A percentile compares a stretch with the other conserved stretches of the same genome.
Conservation (phyloP, 2,113 vertebrate genomes). For the Tursiops truncatus region DNA sequence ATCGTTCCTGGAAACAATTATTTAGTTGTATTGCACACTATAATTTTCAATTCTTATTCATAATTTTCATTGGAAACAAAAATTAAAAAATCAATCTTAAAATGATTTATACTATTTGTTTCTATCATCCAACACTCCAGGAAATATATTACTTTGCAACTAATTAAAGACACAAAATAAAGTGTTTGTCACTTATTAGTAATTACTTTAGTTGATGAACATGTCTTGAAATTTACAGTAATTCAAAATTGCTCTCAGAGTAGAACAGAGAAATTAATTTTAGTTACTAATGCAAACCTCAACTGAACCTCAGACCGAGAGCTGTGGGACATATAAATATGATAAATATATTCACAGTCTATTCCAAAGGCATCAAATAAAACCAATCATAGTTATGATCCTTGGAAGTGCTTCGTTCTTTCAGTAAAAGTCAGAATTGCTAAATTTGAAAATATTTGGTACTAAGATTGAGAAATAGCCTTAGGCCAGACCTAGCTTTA, state of each 20-base stretch:
- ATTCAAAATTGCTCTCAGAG: slow-evolving; percentile 43
- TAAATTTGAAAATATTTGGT: slow-evolving; percentile 23
- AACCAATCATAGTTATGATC: neutral
- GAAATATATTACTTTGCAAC: slow-evolving; percentile 46
- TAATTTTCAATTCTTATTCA: slow-evolving; percentile 22
- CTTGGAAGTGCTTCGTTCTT: neutral
- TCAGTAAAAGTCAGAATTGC: neutral
- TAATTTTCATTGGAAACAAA: neutral
- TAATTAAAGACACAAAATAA: slow-evolving; percentile 60
- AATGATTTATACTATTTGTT: slow-evolving; percentile 47
- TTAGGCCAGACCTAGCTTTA: neutral
- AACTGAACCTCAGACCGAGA: neutral
- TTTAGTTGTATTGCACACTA: neutral
- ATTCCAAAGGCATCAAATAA: slow-evolving; percentile 3
- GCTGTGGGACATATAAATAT: slow-evolving; percentile 1
- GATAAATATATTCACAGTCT: slow-evolving; percentile 37
- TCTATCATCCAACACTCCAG: neutral
- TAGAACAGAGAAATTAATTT: slow-evolving; percentile 60
- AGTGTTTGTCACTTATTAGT: slow-evolving; percentile 49
- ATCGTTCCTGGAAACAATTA: neutral
- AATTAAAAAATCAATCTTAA: neutral
- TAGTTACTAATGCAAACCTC: slow-evolving; percentile 7
- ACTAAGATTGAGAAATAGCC: neutral
- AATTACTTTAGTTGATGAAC: slow-evolving; percentile 52
- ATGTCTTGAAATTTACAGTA: slow-evolving; percentile 5